Percentiles rank a stretch among this genome's conserved stretches.
These are phyloP conservation scores for Rhizoglyphus robini DNA, from an alignment of 1,140 invertebrate species.

Conservation along the genomic window DNA sequence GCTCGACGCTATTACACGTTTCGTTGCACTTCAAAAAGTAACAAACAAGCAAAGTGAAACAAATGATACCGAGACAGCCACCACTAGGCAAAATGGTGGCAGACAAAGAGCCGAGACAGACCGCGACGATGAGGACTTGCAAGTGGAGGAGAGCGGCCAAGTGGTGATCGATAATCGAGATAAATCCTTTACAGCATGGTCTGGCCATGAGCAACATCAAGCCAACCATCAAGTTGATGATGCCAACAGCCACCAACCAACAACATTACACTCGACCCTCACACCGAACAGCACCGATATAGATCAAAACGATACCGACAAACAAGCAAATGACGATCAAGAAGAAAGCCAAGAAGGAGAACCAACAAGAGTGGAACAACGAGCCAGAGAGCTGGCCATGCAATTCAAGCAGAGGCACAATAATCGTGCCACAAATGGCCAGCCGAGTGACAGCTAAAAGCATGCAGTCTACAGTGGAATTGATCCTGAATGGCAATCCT, in stretches of 20 bases:
- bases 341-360: too few relatives aligned
- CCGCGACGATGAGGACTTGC: not conserved
- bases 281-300: not conserved
- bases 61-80: not conserved
- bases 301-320: too few relatives aligned
- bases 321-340: too few relatives aligned
- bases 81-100: not conserved
- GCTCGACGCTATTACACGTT: not conserved
- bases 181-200: not conserved
- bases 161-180: not conserved
- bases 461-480: too few relatives aligned
- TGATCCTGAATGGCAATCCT: too few relatives aligned
- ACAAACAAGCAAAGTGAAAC: not conserved
- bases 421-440: too few relatives aligned
- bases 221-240: not conserved
- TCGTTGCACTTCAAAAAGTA: slow-evolving; percentile 4
- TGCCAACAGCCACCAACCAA: not conserved
- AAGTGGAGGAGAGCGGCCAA: not conserved
- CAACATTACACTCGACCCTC: not conserved
- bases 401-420: too few relatives aligned
- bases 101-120: not conserved
- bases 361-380: too few relatives aligned
- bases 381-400: too few relatives aligned
- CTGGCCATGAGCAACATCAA: not conserved
- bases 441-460: too few relatives aligned